Evolutionary conservation across 2,113 vertebrate species (phyloP).

Genomic region (Crotalus viridis): DNA sequence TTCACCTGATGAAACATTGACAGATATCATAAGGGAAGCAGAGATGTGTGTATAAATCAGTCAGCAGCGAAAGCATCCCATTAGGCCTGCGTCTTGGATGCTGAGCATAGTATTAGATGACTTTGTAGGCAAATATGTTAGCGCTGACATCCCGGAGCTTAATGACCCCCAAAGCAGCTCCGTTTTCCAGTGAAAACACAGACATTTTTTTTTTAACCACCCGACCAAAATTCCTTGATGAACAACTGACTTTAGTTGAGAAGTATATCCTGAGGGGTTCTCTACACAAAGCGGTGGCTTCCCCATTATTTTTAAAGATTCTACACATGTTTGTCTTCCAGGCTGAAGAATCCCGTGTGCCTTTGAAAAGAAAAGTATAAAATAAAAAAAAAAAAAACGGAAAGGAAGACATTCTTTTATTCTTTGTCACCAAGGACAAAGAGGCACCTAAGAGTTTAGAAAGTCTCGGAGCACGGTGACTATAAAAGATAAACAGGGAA

Average conservation of each 20-base stretch:
- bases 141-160: not conserved
- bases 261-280: slow-evolving; percentile 17
- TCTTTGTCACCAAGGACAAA: slow-evolving; percentile 38
- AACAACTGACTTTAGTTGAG: not conserved
- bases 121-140: not conserved
- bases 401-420: slow-evolving; percentile 43
- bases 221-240: not conserved
- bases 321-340: slow-evolving; percentile 19
- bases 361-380: slow-evolving; percentile 42
- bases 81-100: not conserved
- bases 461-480: not conserved
- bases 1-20: not conserved
- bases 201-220: not conserved
- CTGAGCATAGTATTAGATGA: not conserved
- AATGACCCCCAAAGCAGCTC: not conserved
- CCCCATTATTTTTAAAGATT: slow-evolving; percentile 24
- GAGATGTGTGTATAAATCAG: not conserved
- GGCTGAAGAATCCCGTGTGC: slow-evolving; percentile 28
- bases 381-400: slow-evolving; percentile 50
- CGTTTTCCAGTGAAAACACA: not conserved
- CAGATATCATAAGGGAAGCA: not conserved
- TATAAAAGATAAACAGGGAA: slow-evolving; percentile 14
- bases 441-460: slow-evolving; percentile 51
- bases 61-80: not conserved
- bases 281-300: not conserved